Base-by-base conservation (phyloP, 2,888 invertebrate species). In the Bimastos eiseni region DNA sequence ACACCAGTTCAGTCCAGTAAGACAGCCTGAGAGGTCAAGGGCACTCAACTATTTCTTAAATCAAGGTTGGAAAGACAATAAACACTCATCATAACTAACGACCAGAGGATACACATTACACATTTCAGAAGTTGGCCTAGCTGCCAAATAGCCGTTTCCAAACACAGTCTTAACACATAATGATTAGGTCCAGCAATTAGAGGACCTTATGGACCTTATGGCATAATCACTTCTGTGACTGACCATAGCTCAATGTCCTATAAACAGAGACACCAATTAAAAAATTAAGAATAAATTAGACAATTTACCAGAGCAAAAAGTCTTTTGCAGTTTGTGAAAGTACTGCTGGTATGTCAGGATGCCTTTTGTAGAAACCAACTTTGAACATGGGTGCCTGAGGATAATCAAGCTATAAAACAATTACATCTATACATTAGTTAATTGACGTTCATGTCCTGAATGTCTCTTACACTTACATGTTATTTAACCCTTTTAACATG, bases 381-480 rank as follows among this genome's bases (percentile, higher is more conserved):
- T 98, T 98, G 95, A 99, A 99, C 95, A 99, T 97, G 90, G 99
- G 99, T 90, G 99, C 99, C 95, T 99, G 98, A 0, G 99, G 97
- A 34, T 98, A 98, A 8, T 98, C 99, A 91, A 99, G 96, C 96
- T 95, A 92, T 33, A 94, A 93, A 37, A 88, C 38, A 86, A 86
- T n/a, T n/a, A 15, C 88, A 88, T 38, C 34, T 37, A 37, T 88
- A 8, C 86, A 34, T 34, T 88, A 33, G 37, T 88, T 33, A 88
- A 37, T 34, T 13, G 1, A n/a, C n/a, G n/a, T n/a, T 37, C 24
- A 88, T 88, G 36, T 88, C 37, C 36, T n/a, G 70, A 70, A 70
- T 70, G 70, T n/a, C 70, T 70, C 2, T 17, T 49, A 49, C 19
- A 49, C 49, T 70, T 70, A 70, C 30, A 70, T 24, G 24, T 49